Conservation (phyloP, 2,113 vertebrate species). For the Apaloderma vittatum region DNA sequence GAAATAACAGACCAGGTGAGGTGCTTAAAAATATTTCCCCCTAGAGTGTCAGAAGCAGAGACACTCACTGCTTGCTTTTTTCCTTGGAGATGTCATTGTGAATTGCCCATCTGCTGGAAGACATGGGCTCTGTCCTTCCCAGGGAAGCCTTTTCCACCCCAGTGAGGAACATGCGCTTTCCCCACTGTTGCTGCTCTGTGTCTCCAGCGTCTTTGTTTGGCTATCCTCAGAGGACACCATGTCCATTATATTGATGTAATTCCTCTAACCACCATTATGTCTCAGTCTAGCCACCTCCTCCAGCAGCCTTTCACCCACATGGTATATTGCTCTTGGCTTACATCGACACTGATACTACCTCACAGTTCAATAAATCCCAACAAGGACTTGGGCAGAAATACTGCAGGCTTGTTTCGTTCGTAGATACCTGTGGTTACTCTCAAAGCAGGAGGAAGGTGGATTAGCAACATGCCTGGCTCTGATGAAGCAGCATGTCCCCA, state of each 20-base stretch:
- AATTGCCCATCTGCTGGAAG: background rate
- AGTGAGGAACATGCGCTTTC: background rate
- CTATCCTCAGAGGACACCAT: background rate
- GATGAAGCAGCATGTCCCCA: background rate
- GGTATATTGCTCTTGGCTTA: background rate
- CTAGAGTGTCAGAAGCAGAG: background rate
- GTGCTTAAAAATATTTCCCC: background rate
- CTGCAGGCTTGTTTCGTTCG: background rate
- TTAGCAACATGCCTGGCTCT: background rate
- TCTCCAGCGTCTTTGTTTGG: background rate
- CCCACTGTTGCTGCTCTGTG: accelerated
- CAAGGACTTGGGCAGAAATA: background rate
- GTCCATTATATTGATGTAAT: background rate
- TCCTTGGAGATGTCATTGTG: background rate
- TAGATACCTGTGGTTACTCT: background rate
- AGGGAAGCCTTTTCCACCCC: background rate
- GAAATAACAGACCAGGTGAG: background rate
- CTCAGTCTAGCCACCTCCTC: background rate
- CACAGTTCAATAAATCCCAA: background rate
- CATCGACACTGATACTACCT: background rate
- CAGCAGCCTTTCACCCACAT: background rate
- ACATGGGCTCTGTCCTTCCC: background rate
- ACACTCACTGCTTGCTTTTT: background rate
- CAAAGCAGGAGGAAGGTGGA: background rate
- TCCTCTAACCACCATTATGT: background rate